Base-by-base conservation (phyloP, 1,140 invertebrate genomes). In the Ceratosolen solmsi region DNA sequence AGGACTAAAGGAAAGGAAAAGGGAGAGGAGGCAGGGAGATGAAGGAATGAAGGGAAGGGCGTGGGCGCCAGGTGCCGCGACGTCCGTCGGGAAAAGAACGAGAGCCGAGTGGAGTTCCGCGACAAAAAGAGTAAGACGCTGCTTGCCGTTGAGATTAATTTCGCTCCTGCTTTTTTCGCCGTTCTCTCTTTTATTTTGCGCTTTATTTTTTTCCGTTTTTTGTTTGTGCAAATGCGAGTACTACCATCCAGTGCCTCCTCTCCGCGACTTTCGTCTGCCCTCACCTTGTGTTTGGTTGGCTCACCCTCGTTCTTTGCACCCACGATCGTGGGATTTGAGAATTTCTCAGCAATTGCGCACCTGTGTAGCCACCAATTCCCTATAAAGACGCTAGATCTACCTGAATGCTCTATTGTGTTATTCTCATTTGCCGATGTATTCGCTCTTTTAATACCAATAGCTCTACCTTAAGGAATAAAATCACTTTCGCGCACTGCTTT, bases 1-100 rank as follows among this genome's bases (percentile, higher is more conserved):
- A 63, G 7, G 7, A 30, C 17, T 15, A 38, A n/a, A 68, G 33
- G 63, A 33, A 20, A 30, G 33, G 33, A 65, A 20, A 30, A 65
- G 5, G 33, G 0, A 11, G 20, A 38, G 15, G 22, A 38, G 8
- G 20, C 4, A 38, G 20, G 3, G 22, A 9, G 33, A 11, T 1
- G 63, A 38, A 9, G 20, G 2, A 33, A 38, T 13, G 20, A 11
- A 30, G 70, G 22, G 25, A 20, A 51, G 3, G 33, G 36, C 36
- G 74, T 63, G 58, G 65, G 77, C 77, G 77, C 77, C 65, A 79
- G 77, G 77, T 79, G 77, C 58, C n/a, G n/a, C 36, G 75, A 68
- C 36, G 33, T 7, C 60, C 30, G 3, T 27, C 58, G 7, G 25
- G 30, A 36, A 36, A 58, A 75, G 20, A 38, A 74, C 15, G 22